Evolutionary conservation across 2,888 invertebrate genomes (phyloP).

Genomic region (Blastobasis lacticolella): DNA sequence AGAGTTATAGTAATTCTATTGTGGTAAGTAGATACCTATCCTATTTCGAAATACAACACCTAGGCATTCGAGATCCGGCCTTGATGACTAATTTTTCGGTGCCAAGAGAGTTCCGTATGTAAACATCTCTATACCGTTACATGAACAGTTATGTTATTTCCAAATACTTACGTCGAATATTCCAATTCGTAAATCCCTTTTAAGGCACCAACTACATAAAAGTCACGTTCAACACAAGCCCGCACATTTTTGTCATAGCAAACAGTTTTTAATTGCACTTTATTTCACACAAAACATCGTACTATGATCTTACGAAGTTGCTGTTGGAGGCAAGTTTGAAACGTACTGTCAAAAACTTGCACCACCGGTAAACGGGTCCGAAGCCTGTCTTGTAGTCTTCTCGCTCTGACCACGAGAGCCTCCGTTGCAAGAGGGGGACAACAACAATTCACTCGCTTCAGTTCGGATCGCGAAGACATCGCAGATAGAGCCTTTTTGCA

Average conservation of each 20-base stretch:
- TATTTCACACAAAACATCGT: slow-evolving; percentile 41
- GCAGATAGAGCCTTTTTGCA: slow-evolving; percentile 72
- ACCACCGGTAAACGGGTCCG: slow-evolving; percentile 53
- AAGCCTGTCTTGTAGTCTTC: slow-evolving; percentile 36
- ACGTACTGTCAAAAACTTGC: slow-evolving; percentile 71
- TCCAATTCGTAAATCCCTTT: slow-evolving; percentile 4
- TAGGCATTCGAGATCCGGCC: slow-evolving; percentile 1
- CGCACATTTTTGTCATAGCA: slow-evolving; percentile 24
- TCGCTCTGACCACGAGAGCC: slow-evolving; percentile 16
- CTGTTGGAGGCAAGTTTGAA: slow-evolving; percentile 43
- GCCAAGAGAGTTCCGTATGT: slow-evolving; percentile 46
- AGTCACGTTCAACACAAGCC: slow-evolving; percentile 15
- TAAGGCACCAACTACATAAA: slow-evolving; percentile 14
- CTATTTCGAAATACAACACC: background rate
- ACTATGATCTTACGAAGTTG: slow-evolving; percentile 32
- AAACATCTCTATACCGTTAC: slow-evolving; percentile 34
- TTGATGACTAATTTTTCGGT: slow-evolving; percentile 6
- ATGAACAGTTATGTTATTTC: slow-evolving; percentile 22
- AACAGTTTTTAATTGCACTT: slow-evolving; percentile 25
- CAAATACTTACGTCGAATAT: slow-evolving; percentile 24
- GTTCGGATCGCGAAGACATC: slow-evolving; percentile 18
- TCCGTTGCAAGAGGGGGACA: slow-evolving; percentile 27
- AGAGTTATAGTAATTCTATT: background rate
- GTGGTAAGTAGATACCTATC: background rate
- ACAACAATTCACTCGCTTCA: slow-evolving; percentile 7